phyloP scores from a whole-genome alignment of 2,113 vertebrate genomes.

The Phocoena phocoena region DNA sequence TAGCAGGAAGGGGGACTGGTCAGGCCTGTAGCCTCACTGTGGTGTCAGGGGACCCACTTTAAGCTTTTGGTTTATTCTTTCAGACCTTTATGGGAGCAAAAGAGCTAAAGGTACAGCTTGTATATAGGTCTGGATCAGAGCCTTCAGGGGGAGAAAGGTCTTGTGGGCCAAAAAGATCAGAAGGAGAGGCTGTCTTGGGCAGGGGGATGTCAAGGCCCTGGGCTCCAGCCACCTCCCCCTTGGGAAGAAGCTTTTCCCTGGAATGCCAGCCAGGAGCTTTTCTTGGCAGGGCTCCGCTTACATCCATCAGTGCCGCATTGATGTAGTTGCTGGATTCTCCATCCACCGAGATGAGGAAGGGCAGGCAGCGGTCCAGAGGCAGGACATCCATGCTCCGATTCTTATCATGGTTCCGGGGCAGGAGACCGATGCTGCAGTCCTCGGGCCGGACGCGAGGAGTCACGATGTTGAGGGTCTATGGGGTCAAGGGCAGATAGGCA shows the following conservation, averaged over 20 bases:
- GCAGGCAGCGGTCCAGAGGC: constrained; percentile 95
- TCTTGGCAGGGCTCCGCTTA: constrained; percentile 80
- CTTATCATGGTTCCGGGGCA: constrained; percentile 97
- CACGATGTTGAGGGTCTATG: constrained; percentile 97
- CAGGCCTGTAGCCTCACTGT: not conserved
- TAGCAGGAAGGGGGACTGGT: not conserved
- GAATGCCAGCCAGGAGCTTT: not conserved
- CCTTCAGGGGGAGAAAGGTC: not conserved
- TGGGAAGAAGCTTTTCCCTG: not conserved
- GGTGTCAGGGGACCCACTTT: not conserved
- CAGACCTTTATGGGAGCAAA: not conserved
- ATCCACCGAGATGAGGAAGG: constrained; percentile 97
- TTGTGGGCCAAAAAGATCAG: not conserved
- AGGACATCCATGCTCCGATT: constrained; percentile 97
- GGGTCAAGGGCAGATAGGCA: not conserved
- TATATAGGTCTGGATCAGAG: not conserved
- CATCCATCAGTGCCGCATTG: constrained; percentile 97
- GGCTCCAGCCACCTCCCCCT: not conserved
- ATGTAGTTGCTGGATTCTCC: constrained; percentile 99
- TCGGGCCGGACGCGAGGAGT: constrained; percentile 95
- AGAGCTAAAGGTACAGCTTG: not conserved
- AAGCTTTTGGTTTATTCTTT: not conserved
- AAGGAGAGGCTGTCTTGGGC: not conserved
- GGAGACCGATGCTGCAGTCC: constrained; percentile 96
- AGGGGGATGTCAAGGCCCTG: not conserved